Percentiles rank a stretch among this genome's conserved stretches.
Conservation (phyloP, 2,888 invertebrate species). For the Eupithecia insigniata region DNA sequence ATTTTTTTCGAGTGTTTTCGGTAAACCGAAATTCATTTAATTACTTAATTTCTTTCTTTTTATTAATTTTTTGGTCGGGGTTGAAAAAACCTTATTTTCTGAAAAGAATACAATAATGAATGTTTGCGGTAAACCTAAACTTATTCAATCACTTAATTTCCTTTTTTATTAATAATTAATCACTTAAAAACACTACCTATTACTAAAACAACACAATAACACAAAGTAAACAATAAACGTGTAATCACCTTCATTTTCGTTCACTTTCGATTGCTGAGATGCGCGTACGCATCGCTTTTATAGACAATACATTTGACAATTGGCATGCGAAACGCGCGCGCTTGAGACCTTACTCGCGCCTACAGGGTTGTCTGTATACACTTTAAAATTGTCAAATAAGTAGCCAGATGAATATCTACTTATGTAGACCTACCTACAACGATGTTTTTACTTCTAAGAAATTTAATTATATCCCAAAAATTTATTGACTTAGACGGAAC, state of each 20-base stretch:
- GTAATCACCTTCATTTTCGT: conserved; percentile 82
- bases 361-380: conserved; percentile 40
- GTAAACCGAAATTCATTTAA: background rate
- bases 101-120: too few relatives aligned
- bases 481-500: too few relatives aligned
- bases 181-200: conserved; percentile 24
- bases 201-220: too few relatives aligned
- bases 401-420: background rate
- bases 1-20: background rate
- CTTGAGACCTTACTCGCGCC: conserved; percentile 64
- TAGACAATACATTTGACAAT: conserved; percentile 72
- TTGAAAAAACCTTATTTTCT: too few relatives aligned
- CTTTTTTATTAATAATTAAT: too few relatives aligned
- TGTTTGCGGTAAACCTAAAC: too few relatives aligned
- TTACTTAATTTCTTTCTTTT: too few relatives aligned
- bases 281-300: conserved; percentile 67
- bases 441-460: too few relatives aligned
- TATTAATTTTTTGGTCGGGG: too few relatives aligned
- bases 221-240: conserved; percentile 60
- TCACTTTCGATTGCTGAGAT: conserved; percentile 66
- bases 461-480: too few relatives aligned
- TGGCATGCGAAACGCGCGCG: conserved; percentile 67
- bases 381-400: background rate
- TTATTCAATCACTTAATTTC: background rate
- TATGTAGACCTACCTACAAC: too few relatives aligned